Evolutionary conservation across 2,888 invertebrate genomes (phyloP).

Genomic region (Coelinius sp.): DNA sequence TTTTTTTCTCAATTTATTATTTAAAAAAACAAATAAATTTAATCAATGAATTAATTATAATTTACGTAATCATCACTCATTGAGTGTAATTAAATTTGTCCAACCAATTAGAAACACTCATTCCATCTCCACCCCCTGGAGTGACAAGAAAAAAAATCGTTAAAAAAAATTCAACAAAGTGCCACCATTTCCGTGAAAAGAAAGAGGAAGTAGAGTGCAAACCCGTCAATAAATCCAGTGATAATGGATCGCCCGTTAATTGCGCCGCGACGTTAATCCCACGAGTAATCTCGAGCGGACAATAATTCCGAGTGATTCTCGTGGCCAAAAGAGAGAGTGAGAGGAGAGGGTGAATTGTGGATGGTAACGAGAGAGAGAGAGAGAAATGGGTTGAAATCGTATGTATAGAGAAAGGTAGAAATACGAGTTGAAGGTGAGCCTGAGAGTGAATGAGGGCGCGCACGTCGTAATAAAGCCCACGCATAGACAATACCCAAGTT

Average conservation of each 20-base stretch:
- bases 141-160: background rate
- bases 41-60: too few species aligned
- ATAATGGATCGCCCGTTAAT: slow-evolving; percentile 43
- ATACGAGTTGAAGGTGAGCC: slow-evolving; percentile 13
- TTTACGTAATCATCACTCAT: background rate
- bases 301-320: slow-evolving; percentile 39
- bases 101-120: background rate
- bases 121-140: background rate
- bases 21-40: too few species aligned
- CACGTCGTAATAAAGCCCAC: slow-evolving; percentile 50
- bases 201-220: slow-evolving; percentile 3
- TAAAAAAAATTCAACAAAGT: slow-evolving; percentile 23
- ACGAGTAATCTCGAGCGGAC: slow-evolving; percentile 41
- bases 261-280: slow-evolving; percentile 41
- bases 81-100: slow-evolving; percentile 11
- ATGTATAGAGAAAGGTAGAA: slow-evolving; percentile 33
- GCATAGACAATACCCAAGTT: slow-evolving; percentile 53
- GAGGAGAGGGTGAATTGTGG: background rate
- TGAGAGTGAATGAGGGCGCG: slow-evolving; percentile 14
- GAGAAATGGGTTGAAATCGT: slow-evolving; percentile 38
- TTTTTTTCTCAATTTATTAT: background rate
- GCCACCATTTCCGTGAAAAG: slow-evolving; percentile 26
- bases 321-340: slow-evolving; percentile 2
- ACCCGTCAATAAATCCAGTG: slow-evolving; percentile 34
- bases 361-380: background rate